Conservation (phyloP, 2,888 invertebrate genomes). For the Strigamia crassipes region DNA sequence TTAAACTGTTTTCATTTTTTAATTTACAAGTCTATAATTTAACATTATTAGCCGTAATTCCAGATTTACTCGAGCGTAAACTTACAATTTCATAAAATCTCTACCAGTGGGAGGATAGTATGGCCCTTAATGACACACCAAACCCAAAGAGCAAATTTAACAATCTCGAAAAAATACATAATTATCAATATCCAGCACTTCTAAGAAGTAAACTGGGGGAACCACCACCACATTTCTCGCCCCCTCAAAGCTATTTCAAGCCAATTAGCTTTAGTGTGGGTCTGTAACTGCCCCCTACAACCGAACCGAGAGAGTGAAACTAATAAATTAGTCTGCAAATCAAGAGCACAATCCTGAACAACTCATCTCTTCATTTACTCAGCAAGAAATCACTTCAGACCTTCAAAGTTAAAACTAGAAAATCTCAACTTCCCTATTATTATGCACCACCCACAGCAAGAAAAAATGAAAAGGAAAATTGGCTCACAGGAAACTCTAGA, state of each 20-base stretch:
- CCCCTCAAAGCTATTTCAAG: conserved; percentile 17
- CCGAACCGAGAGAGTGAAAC: conserved; percentile 1
- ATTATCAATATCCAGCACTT: neutral
- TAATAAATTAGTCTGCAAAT: conserved; percentile 35
- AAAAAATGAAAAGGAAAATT: neutral
- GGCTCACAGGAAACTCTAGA: conserved; percentile 11
- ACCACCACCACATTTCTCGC: neutral
- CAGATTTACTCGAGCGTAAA: neutral
- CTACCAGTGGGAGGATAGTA: neutral
- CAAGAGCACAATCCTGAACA: neutral
- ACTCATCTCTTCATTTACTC: neutral
- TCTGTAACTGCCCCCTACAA: neutral
- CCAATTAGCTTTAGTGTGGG: conserved; percentile 1
- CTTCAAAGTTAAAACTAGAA: neutral
- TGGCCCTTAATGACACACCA: conserved; percentile 5
- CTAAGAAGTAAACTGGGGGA: neutral
- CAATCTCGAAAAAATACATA: neutral
- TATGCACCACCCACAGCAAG: neutral
- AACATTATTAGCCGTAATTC: neutral
- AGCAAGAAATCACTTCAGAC: neutral
- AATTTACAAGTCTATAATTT: neutral
- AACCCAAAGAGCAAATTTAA: neutral
- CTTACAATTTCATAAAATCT: neutral
- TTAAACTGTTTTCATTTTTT: neutral
- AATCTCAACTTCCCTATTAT: neutral